Conservation (phyloP, 2,113 vertebrate species). For the Herpetotheres cachinnans region DNA sequence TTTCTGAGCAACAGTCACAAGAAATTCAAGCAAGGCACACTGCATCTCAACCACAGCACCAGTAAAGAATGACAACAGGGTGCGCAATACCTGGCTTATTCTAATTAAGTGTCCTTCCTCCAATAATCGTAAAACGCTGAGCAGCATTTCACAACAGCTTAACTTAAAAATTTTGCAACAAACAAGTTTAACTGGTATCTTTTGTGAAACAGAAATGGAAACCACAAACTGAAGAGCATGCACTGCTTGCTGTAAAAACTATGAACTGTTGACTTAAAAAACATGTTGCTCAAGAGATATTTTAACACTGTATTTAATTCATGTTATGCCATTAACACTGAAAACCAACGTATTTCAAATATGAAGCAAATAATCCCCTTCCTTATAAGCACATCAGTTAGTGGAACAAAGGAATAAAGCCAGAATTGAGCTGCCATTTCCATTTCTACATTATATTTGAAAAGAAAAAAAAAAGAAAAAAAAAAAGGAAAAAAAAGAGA, state of each 20-base stretch:
- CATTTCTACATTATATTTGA: background rate
- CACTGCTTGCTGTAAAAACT: slow-evolving; percentile 39
- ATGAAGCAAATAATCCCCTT: background rate
- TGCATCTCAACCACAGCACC: background rate
- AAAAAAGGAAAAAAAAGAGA: background rate
- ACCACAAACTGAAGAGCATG: slow-evolving; percentile 37
- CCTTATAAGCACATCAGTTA: background rate
- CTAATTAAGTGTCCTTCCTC: background rate
- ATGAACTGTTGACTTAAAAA: slow-evolving; percentile 51
- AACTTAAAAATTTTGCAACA: slow-evolving; percentile 49
- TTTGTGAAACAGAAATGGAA: slow-evolving; percentile 49
- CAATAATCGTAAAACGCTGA: background rate
- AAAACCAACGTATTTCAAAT: background rate
- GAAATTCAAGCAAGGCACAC: background rate
- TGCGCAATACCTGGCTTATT: background rate
- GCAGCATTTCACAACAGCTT: slow-evolving; percentile 45
- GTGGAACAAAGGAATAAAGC: background rate
- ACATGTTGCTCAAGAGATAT: slow-evolving; percentile 39
- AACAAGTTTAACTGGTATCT: slow-evolving; percentile 28
- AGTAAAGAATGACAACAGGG: background rate
- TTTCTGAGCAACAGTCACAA: background rate
- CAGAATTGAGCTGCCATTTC: background rate
- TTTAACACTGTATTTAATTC: slow-evolving; percentile 30
- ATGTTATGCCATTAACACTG: background rate
- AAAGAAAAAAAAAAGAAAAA: too few relatives aligned